A percentile compares a stretch with the other conserved stretches of the same genome.
Conservation (phyloP, 2,888 invertebrate species). For the Caenorhabditis imperialis region DNA sequence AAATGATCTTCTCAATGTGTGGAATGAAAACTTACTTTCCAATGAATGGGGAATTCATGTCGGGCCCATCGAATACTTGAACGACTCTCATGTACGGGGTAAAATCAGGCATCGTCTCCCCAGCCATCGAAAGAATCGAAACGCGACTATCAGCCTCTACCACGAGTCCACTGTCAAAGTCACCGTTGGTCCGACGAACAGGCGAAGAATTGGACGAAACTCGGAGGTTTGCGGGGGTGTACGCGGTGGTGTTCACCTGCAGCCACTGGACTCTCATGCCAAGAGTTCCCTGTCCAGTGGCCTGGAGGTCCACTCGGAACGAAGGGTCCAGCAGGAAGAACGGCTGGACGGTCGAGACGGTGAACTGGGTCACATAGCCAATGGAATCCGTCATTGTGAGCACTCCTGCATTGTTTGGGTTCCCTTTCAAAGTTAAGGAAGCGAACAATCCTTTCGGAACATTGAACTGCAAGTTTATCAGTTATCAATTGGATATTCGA, state of each 20-base stretch:
- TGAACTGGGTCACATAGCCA: conserved; percentile 16
- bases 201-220: conserved; percentile 10
- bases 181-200: not conserved
- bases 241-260: too few relatives aligned
- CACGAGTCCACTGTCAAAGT: conserved; percentile 7
- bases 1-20: not conserved
- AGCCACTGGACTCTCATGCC: conserved; percentile 18
- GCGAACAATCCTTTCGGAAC: conserved; percentile 25
- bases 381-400: conserved; percentile 19
- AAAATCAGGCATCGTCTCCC: not conserved
- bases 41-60: not conserved
- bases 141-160: conserved; percentile 3
- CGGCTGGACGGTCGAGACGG: not conserved
- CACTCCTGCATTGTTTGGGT: not conserved
- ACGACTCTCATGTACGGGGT: conserved; percentile 6
- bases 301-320: conserved; percentile 7
- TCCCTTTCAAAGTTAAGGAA: conserved; percentile 2
- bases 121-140: conserved; percentile 8
- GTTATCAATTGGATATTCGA: not conserved
- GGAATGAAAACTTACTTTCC: conserved; percentile 23
- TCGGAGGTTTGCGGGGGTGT: too few relatives aligned
- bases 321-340: conserved; percentile 18
- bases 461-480: conserved; percentile 16
- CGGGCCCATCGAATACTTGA: conserved; percentile 19
- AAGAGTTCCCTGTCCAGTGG: not conserved